Evolutionary conservation across 2,113 vertebrate species (phyloP).

Genomic region (Strigops habroptila): DNA sequence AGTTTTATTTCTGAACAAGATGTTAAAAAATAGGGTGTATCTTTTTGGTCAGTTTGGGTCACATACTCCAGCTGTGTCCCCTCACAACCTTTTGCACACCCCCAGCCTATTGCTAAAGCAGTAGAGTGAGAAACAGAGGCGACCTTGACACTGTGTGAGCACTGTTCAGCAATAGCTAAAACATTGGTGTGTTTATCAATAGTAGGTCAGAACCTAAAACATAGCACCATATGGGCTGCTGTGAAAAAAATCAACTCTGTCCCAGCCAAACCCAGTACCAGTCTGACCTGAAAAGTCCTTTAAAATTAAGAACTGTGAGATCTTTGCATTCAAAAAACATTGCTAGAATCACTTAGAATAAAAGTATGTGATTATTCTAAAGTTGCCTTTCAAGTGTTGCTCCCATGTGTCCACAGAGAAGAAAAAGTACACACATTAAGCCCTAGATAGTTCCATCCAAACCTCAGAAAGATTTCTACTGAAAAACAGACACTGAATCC

Average conservation of each 20-base stretch:
- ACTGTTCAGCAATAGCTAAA: slow-evolving; percentile 1
- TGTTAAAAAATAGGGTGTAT: not conserved
- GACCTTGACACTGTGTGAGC: not conserved
- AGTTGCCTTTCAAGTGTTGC: not conserved
- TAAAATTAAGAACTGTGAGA: not conserved
- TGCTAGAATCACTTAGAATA: not conserved
- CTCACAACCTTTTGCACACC: not conserved
- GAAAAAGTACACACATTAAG: not conserved
- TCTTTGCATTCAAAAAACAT: not conserved
- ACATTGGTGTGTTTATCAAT: not conserved
- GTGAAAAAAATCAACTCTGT: slow-evolving; percentile 9
- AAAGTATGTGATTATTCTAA: not conserved
- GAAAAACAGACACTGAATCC: not conserved
- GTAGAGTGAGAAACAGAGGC: not conserved
- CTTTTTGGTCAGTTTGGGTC: not conserved
- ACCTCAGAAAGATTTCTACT: not conserved
- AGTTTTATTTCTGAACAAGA: not conserved
- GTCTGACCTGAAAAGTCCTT: slow-evolving; percentile 9
- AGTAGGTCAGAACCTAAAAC: not conserved
- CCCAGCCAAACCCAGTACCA: not conserved
- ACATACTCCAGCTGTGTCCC: not conserved
- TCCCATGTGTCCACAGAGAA: not conserved
- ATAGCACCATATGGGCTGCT: slow-evolving; percentile 29
- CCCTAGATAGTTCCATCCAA: not conserved
- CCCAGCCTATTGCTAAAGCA: not conserved